Conservation (phyloP, 1,140 invertebrate species). For the Calliphora vicina region DNA sequence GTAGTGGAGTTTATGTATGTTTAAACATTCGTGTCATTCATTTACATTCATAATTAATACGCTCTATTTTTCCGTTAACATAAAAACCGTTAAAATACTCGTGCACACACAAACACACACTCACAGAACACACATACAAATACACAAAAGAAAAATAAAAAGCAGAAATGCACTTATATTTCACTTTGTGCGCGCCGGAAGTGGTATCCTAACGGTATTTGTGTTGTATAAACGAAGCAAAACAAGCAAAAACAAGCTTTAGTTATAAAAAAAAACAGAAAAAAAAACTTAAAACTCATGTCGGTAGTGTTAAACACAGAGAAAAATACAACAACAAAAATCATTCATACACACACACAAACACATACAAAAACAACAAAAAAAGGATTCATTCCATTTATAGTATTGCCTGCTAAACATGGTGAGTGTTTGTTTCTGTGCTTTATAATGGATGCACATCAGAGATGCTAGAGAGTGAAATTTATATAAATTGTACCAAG, state of each 20-base stretch:
- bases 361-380: not conserved
- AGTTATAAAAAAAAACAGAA: constrained; percentile 10
- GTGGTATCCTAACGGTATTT: constrained; percentile 33
- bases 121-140: constrained; percentile 13
- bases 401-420: not conserved
- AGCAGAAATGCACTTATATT: constrained; percentile 1
- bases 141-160: not conserved
- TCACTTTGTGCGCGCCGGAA: constrained; percentile 27
- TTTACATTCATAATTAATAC: constrained; percentile 38
- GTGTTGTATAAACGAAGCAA: constrained; percentile 11
- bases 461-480: not conserved
- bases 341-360: not conserved
- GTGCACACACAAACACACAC: not conserved
- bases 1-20: not conserved
- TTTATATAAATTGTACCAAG: too few relatives aligned
- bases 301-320: constrained; percentile 24
- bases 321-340: not conserved
- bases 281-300: not conserved
- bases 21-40: constrained; percentile 35
- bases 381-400: not conserved
- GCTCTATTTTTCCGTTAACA: constrained; percentile 29
- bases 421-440: not conserved
- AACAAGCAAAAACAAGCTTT: constrained; percentile 12
- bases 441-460: not conserved
- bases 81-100: constrained; percentile 24